Evolutionary conservation across 2,797 vertebrate species (phyloP), one percentile per base, ranked within the genome.

Genomic region (Enteromius afrohamiltoni): DNA sequence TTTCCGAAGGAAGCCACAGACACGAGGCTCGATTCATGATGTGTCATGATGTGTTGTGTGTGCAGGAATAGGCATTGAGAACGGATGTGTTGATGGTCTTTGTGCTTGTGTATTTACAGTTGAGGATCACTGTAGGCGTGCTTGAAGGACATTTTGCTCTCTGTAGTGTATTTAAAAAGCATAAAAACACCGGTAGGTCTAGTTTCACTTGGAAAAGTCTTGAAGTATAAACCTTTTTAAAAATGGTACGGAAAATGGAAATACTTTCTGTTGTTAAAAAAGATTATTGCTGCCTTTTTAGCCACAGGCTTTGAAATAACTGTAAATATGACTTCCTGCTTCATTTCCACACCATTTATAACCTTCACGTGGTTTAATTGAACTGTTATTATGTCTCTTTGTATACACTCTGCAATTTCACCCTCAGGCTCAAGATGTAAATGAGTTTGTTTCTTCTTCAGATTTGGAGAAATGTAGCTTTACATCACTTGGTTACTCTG

Each of bases 231-330:
- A 67, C 10, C 1, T 40, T 53, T 51, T 53, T n/a, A n/a, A 68
- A 65, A 53, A 55, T n/a, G 11, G 13, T 23, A 68, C 23, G 5
- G 49, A 69, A 51, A 53, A 55, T 49, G n/a, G 23, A 69, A 67
- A 40, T 69, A 14, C 21, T 40, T 9, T 55, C 9, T 60, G n/a
- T 26, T 69, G 65, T 26, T 34, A 26, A 11, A 70, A 17, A 49
- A 34, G 8, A 19, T 68, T 26, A 40, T 23, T 34, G 58, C 40
- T 82, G 80, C 80, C 45, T 74, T 73, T 62, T 73, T 23, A 62
- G 55, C 37, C 55, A 10, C 69, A 62, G 55, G 62, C 45, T 49
- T 67, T 23, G 42, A 5, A 51, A 65, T 64, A 7, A 64, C 58
- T 73, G 53, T 71, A 58, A n/a, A 58, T 80, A 62, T 21, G 40